phyloP scores from a whole-genome alignment of 1,140 invertebrate genomes.

The Armadillidium nasatum region DNA sequence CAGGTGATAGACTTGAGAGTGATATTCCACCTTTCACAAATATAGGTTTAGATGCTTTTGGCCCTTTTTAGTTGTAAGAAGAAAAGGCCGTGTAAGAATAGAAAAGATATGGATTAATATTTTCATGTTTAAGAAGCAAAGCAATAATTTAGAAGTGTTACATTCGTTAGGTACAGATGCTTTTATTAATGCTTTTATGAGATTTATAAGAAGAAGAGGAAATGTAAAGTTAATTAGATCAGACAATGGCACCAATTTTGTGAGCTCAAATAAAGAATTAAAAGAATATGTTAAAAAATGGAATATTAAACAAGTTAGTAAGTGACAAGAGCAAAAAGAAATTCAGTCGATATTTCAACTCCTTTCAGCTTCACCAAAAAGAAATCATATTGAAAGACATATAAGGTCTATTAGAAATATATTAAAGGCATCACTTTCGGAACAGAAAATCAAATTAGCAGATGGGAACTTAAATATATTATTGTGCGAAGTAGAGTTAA shows the following conservation, averaged over 20 bases:
- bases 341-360: slow-evolving; percentile 44
- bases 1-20: slow-evolving; percentile 27
- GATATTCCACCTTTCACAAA: slow-evolving; percentile 33
- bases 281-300: slow-evolving; percentile 31
- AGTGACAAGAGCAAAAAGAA: slow-evolving; percentile 23
- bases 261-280: slow-evolving; percentile 44
- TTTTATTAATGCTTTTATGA: slow-evolving; percentile 45
- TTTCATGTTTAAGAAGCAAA: slow-evolving; percentile 44
- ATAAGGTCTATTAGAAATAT: slow-evolving; percentile 32
- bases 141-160: slow-evolving; percentile 47
- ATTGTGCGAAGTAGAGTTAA: slow-evolving; percentile 31
- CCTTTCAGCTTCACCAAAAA: slow-evolving; percentile 39
- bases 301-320: slow-evolving; percentile 30
- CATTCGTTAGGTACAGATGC: slow-evolving; percentile 43
- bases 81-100: slow-evolving; percentile 28
- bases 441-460: slow-evolving; percentile 24
- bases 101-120: slow-evolving; percentile 43
- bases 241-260: slow-evolving; percentile 49
- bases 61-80: slow-evolving; percentile 32
- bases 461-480: slow-evolving; percentile 37
- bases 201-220: slow-evolving; percentile 47
- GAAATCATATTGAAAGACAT: slow-evolving; percentile 45
- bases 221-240: slow-evolving; percentile 38
- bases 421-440: not conserved
- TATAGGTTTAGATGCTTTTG: slow-evolving; percentile 44